Percentiles rank a stretch among this genome's conserved stretches.
Conservation (phyloP, 2,797 vertebrate species). For the Sphenodon punctatus region DNA sequence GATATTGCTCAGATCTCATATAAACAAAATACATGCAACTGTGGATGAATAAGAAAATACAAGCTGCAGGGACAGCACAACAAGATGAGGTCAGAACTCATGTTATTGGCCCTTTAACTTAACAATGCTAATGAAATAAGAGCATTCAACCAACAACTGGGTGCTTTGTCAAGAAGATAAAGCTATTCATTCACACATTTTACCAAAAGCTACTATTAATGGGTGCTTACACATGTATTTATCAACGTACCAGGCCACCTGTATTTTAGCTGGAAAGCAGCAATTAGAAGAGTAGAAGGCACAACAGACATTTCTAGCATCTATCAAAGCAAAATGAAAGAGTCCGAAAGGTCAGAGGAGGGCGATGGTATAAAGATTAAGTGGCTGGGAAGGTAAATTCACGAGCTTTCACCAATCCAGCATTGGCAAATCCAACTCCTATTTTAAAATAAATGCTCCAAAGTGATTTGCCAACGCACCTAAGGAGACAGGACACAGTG, state of each 20-base stretch:
- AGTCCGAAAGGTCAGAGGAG: not conserved
- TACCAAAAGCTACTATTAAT: not conserved
- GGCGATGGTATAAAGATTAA: not conserved
- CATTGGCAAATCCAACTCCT: not conserved
- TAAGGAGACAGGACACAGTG: too few relatives aligned
- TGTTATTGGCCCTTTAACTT: not conserved
- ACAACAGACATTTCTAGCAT: not conserved
- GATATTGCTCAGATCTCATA: not conserved
- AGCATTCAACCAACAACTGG: not conserved
- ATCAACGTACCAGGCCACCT: not conserved
- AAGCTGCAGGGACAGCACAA: not conserved
- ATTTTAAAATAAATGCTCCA: not conserved
- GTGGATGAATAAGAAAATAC: not conserved
- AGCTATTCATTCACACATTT: not conserved
- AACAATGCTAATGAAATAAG: not conserved
- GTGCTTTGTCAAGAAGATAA: conserved; percentile 16
- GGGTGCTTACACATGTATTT: not conserved
- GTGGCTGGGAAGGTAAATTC: not conserved
- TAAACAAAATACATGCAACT: not conserved
- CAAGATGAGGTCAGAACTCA: not conserved
- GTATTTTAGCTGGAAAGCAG: not conserved
- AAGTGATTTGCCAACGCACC: not conserved
- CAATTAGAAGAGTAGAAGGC: not conserved
- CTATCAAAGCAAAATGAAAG: not conserved
- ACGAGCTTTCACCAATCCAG: not conserved